phyloP scores from a whole-genome alignment of 2,888 invertebrate genomes.

The Erebia epiphron region DNA sequence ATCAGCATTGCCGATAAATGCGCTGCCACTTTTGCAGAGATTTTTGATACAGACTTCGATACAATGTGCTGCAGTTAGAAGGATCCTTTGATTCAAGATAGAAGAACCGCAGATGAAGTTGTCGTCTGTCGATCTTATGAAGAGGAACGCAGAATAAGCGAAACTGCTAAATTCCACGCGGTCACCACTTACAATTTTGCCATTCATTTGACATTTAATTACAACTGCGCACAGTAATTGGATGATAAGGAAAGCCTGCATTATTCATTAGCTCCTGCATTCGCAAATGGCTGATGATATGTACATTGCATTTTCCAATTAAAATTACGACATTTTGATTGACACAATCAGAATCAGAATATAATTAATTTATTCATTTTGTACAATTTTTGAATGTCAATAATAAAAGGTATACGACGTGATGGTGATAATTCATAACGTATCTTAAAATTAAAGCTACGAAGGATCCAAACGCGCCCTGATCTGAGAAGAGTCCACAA shows the following conservation, averaged over 20 bases:
- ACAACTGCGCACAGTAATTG: slow-evolving; percentile 17
- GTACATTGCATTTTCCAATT: slow-evolving; percentile 13
- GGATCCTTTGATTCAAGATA: slow-evolving; percentile 48
- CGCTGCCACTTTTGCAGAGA: neutral
- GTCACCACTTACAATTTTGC: slow-evolving; percentile 41
- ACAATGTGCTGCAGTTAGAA: slow-evolving; percentile 54
- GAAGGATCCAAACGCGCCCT: too few relatives aligned
- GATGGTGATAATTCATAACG: too few relatives aligned
- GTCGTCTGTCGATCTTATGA: slow-evolving; percentile 15
- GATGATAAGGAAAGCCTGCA: slow-evolving; percentile 2
- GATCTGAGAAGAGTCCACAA: too few relatives aligned
- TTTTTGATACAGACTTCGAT: slow-evolving; percentile 36
- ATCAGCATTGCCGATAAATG: neutral
- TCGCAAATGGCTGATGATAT: slow-evolving; percentile 9
- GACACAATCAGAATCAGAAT: neutral
- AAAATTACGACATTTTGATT: slow-evolving; percentile 15
- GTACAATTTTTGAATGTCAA: too few relatives aligned
- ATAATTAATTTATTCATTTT: too few relatives aligned
- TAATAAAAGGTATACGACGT: too few relatives aligned
- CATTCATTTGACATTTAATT: slow-evolving; percentile 34
- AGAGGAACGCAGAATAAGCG: slow-evolving; percentile 46
- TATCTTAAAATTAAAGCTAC: too few relatives aligned
- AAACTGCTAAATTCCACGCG: slow-evolving; percentile 40
- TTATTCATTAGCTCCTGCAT: slow-evolving; percentile 23
- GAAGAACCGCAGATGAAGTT: slow-evolving; percentile 49